These are phyloP conservation scores for Paramuricea clavata DNA, from an alignment of 92 coral and sea anemone genomes.

Conservation along the genomic window DNA sequence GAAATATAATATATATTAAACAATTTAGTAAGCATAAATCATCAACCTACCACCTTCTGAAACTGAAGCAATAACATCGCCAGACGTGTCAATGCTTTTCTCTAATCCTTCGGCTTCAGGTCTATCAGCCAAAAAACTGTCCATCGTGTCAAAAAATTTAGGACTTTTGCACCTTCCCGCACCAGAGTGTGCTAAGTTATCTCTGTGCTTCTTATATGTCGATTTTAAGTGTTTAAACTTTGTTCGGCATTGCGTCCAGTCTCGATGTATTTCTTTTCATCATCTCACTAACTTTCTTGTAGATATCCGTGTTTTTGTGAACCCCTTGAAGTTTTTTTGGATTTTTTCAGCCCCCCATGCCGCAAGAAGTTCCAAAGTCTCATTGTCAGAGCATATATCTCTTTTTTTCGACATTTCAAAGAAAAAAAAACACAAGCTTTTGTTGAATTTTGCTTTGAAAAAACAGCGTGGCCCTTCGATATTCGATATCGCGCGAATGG, in stretches of 20 bases:
- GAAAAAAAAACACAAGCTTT: background rate
- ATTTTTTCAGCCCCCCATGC: slow-evolving; percentile 54
- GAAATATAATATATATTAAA: background rate
- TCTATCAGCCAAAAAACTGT: slow-evolving; percentile 43
- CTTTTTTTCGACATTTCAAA: slow-evolving; percentile 38
- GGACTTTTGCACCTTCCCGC: slow-evolving; percentile 25
- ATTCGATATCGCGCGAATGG: background rate
- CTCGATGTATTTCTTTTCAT: slow-evolving; percentile 18
- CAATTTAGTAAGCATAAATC: background rate
- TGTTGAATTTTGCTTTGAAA: background rate
- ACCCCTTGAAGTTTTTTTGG: slow-evolving; percentile 21
- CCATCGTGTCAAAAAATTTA: slow-evolving; percentile 39
- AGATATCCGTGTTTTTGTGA: slow-evolving; percentile 31
- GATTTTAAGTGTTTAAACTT: slow-evolving; percentile 39
- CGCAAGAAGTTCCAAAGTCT: slow-evolving; percentile 30
- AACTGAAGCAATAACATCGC: background rate
- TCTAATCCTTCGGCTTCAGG: slow-evolving; percentile 56
- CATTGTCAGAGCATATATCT: slow-evolving; percentile 47
- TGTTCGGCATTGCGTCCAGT: slow-evolving; percentile 48
- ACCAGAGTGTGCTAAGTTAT: slow-evolving; percentile 28
- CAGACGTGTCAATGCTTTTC: slow-evolving; percentile 33
- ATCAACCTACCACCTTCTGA: slow-evolving; percentile 3
- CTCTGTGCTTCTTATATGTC: slow-evolving; percentile 44
- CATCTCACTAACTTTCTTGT: background rate
- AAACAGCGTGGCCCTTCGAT: background rate